Evolutionary conservation across 2,888 invertebrate species (phyloP), one percentile per base, ranked within the genome.

Genomic region (Trichogramma evanescens): DNA sequence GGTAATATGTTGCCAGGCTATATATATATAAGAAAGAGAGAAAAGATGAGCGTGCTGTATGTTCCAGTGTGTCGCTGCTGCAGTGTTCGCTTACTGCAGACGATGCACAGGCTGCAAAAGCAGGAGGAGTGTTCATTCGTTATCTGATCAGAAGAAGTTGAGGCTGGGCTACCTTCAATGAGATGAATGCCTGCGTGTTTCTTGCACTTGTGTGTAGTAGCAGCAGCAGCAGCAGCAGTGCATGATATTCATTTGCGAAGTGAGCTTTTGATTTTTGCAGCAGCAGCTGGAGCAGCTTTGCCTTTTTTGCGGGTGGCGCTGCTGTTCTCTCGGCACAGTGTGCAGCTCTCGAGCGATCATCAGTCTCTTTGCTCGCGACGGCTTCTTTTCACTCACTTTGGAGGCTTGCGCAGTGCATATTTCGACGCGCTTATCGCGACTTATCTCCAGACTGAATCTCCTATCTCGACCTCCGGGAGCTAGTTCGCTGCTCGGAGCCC

Each of bases 141-240:
- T 75, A 75, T 75, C 75, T 75, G 75, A 75, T 75, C 74, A 70
- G 73, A 75, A 70, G 73, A 75, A 71, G 71, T 74, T 73, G 73
- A 73, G 71, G 72, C 26, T 26, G 26, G 26, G 26, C 72, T 73
- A 71, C 74, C 74, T 75, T 75, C 75, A 75, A 75, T 73, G 75
- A 76, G 75, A 76, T 75, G 74, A 76, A 76, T 76, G 74, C 74
- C 73, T 76, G 26, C 26, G 26, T 26, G 26, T 26, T 26, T 26
- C 26, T 26, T 26, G 26, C 74, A 74, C 76, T 75, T 73, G 73
- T 10, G 49, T 6, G n/a, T 13, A 6, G 49, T 5, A 10, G 50
- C 50, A 39, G 38, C 39, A 6, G 50, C 50, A 9, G 50, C 68
- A 71, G 71, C 13, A 13, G 13, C 13, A 13, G 13, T 2, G 26